Evolutionary conservation across 2,888 invertebrate genomes (phyloP).

Genomic region (Drosophila borealis): DNA sequence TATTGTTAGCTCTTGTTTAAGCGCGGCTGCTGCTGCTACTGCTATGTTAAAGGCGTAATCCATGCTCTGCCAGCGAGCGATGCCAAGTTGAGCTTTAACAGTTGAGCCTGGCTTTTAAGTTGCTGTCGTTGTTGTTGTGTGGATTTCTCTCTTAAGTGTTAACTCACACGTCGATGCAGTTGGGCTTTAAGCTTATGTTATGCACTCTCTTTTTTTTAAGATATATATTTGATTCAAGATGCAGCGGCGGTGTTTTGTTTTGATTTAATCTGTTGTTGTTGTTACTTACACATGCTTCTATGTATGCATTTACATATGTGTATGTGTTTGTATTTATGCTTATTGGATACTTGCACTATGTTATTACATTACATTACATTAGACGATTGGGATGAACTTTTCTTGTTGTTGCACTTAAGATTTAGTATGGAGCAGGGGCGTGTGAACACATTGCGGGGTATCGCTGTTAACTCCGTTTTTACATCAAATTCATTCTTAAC

Average conservation of each 20-base stretch:
- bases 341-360: slow-evolving; percentile 13
- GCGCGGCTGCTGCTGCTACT: slow-evolving; percentile 29
- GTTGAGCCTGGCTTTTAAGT: slow-evolving; percentile 22
- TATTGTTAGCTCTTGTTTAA: slow-evolving; percentile 39
- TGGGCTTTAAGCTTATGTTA: slow-evolving; percentile 14
- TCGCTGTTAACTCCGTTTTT: slow-evolving; percentile 35
- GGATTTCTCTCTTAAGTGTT: slow-evolving; percentile 23
- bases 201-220: slow-evolving; percentile 7
- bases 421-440: slow-evolving; percentile 10
- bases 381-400: slow-evolving; percentile 8
- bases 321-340: slow-evolving; percentile 8
- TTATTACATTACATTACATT: slow-evolving; percentile 12
- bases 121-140: slow-evolving; percentile 22
- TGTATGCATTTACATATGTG: slow-evolving; percentile 5
- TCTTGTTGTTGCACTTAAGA: slow-evolving; percentile 30
- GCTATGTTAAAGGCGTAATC: slow-evolving; percentile 58
- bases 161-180: slow-evolving; percentile 4
- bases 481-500: slow-evolving; percentile 29
- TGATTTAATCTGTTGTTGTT: slow-evolving; percentile 27
- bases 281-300: slow-evolving; percentile 21
- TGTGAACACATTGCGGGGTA: slow-evolving; percentile 57
- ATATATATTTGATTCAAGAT: slow-evolving; percentile 40
- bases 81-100: slow-evolving; percentile 32
- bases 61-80: slow-evolving; percentile 63
- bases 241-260: slow-evolving; percentile 42